These are phyloP conservation scores for Tadarida brasiliensis DNA, from an alignment of 2,797 vertebrate species.

Conservation along the genomic window DNA sequence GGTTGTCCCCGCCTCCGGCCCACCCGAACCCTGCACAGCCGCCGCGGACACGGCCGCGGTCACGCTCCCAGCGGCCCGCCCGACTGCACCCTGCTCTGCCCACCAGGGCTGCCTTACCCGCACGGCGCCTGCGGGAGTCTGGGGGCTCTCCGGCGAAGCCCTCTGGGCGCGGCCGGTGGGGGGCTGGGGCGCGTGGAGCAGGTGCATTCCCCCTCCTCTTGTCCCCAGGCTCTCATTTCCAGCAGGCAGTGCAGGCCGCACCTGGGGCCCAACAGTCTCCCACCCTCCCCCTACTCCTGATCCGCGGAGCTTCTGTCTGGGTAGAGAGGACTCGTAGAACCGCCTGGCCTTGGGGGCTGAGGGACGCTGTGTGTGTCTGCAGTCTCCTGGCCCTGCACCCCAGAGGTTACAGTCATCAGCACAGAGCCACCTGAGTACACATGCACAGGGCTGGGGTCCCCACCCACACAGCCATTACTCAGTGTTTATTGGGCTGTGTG, in stretches of 20 bases:
- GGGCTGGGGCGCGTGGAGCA: constrained; percentile 21
- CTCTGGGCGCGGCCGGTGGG: constrained; percentile 11
- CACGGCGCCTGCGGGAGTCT: background rate
- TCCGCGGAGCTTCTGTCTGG: background rate
- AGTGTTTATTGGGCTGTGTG: fast-evolving
- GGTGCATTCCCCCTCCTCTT: background rate
- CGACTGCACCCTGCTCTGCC: background rate
- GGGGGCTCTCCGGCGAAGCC: background rate
- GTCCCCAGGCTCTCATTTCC: constrained; percentile 65
- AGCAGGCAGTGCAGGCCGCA: background rate
- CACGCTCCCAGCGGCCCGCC: background rate
- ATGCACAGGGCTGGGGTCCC: background rate
- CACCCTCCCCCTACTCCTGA: background rate
- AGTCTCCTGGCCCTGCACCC: background rate
- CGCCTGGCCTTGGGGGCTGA: background rate
- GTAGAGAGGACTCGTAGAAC: background rate
- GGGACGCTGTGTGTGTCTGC: background rate
- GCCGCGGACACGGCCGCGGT: background rate
- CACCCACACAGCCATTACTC: background rate
- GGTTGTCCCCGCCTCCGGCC: background rate
- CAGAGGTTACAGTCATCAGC: background rate
- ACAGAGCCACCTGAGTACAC: background rate
- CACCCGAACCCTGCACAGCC: background rate
- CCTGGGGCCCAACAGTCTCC: background rate
- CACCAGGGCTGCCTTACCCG: background rate